A percentile compares a stretch with the other conserved stretches of the same genome.
phyloP scores from a whole-genome alignment of 2,113 vertebrate genomes.

The Tympanuchus pallidicinctus region DNA sequence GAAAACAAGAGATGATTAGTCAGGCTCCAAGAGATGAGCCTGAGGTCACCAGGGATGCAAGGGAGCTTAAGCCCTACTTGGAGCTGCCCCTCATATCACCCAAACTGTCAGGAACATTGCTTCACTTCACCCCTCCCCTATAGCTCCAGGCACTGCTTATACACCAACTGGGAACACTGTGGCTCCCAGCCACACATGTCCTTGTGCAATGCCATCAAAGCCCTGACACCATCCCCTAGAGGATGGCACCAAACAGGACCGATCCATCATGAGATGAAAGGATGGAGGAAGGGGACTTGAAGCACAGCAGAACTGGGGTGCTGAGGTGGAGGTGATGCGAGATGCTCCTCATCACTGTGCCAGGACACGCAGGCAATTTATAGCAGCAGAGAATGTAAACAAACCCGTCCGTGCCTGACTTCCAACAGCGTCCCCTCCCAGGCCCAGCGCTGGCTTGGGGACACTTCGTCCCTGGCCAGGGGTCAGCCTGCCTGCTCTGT shows the following conservation, averaged over 20 bases:
- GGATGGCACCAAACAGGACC: neutral
- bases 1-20: constrained; percentile 63
- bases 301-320: neutral
- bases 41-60: neutral
- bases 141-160: neutral
- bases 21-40: neutral
- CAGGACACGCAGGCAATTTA: constrained; percentile 25
- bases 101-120: neutral
- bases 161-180: neutral
- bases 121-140: neutral
- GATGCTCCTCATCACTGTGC: neutral
- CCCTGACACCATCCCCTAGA: neutral
- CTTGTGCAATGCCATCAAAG: neutral
- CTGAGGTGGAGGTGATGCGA: neutral
- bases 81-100: neutral
- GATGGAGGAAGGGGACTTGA: neutral
- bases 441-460: neutral
- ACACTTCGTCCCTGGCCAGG: neutral
- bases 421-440: neutral
- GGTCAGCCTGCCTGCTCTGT: neutral
- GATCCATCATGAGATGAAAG: neutral
- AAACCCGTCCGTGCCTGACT: neutral
- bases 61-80: neutral
- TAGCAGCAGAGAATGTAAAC: constrained; percentile 68
- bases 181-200: neutral